Percentiles rank a stretch among this genome's conserved stretches.
Conservation (phyloP, 2,113 vertebrate genomes). For the Syrrhaptes paradoxus region DNA sequence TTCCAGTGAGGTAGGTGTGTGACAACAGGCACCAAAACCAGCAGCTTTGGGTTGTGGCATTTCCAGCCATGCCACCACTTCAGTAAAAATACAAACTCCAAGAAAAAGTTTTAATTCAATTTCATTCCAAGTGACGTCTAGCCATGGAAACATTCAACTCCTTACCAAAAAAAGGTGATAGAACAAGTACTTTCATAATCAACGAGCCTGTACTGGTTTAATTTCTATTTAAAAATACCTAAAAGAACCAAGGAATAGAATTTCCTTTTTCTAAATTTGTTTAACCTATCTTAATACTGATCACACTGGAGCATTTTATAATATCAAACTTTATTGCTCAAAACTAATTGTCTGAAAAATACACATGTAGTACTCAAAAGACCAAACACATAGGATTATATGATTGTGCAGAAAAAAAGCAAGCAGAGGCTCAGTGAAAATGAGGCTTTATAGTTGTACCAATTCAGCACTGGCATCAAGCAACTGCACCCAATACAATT, state of each 20-base stretch:
- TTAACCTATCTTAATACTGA: background rate
- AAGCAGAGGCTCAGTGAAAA: slow-evolving; percentile 68
- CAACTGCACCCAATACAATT: slow-evolving; percentile 58
- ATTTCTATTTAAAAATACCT: background rate
- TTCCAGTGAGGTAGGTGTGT: background rate
- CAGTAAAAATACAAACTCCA: background rate
- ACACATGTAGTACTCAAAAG: slow-evolving; percentile 70
- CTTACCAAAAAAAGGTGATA: background rate
- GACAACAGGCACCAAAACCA: background rate
- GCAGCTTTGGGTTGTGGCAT: accelerated
- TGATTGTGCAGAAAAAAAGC: slow-evolving; percentile 70
- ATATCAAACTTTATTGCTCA: slow-evolving; percentile 80
- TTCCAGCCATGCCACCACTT: accelerated
- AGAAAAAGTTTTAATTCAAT: background rate
- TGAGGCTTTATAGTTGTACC: slow-evolving; percentile 68
- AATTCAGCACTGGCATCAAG: slow-evolving; percentile 68
- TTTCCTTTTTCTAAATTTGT: background rate
- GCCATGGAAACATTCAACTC: background rate
- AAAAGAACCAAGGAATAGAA: background rate
- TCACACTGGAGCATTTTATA: slow-evolving; percentile 49
- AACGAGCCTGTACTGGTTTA: background rate
- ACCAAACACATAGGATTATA: slow-evolving; percentile 66
- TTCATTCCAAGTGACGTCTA: background rate
- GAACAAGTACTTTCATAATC: background rate
- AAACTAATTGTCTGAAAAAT: slow-evolving; percentile 73